A percentile compares a stretch with the other conserved stretches of the same genome.
Evolutionary conservation across 2,113 vertebrate genomes (phyloP).

Genomic region (Corythoichthys intestinalis): DNA sequence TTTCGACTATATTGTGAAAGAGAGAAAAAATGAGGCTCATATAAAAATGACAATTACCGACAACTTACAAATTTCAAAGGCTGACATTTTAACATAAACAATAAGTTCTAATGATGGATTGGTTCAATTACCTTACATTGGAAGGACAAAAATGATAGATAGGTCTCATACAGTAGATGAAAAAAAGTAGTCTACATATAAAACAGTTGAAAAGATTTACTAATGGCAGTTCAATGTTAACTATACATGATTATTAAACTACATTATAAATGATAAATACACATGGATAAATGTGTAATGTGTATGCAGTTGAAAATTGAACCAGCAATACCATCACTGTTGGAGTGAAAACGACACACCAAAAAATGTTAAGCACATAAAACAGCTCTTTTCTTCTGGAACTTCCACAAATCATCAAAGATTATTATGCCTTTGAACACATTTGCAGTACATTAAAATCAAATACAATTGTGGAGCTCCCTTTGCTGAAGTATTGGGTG

Average conservation of each 20-base stretch:
- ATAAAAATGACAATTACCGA: background rate
- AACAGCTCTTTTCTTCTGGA: slow-evolving; percentile 1
- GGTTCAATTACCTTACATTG: background rate
- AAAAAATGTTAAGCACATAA: background rate
- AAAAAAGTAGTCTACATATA: too few species aligned
- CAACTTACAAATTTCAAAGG: background rate
- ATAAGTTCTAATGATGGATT: background rate
- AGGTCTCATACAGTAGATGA: too few species aligned
- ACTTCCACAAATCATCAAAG: slow-evolving; percentile 2
- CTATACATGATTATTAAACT: background rate
- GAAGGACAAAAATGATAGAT: background rate
- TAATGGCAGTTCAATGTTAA: too few species aligned
- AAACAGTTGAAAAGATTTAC: too few species aligned
- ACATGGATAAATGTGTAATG: background rate
- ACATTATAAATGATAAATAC: background rate
- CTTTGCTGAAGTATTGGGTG: background rate
- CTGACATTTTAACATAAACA: background rate
- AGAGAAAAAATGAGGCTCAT: too few species aligned
- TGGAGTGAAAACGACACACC: background rate
- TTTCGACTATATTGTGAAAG: background rate
- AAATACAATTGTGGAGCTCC: background rate
- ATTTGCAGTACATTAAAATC: background rate
- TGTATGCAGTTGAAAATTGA: background rate
- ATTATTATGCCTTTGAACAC: background rate
- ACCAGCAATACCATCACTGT: background rate